phyloP scores from a whole-genome alignment of 2,888 invertebrate genomes.

The Phaedon cochleariae region DNA sequence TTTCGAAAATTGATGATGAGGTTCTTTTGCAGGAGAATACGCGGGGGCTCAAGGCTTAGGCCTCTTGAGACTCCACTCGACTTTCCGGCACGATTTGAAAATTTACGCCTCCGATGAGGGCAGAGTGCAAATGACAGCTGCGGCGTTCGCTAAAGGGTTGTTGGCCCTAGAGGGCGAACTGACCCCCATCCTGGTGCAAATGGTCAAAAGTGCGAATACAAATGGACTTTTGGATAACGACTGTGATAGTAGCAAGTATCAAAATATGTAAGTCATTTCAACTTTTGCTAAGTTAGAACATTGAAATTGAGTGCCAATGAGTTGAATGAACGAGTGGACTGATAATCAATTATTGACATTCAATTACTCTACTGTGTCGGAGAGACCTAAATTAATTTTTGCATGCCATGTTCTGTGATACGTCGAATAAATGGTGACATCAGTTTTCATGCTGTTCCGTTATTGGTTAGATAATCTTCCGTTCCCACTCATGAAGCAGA shows the following conservation, averaged over 20 bases:
- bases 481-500: no score
- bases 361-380: no score
- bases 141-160: conserved; percentile 98
- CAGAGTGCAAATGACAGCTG: conserved; percentile 99
- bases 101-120: conserved; percentile 99
- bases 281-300: no score
- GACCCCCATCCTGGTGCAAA: conserved; percentile 98
- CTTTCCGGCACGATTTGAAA: conserved; percentile 98
- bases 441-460: no score
- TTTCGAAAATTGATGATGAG: not conserved
- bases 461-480: no score
- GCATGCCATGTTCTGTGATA: no score
- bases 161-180: conserved; percentile 97
- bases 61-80: conserved; percentile 93
- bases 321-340: no score
- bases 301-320: no score
- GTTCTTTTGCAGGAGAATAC: conserved; percentile 71
- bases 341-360: no score
- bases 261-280: conserved; percentile 78
- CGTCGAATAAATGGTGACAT: no score
- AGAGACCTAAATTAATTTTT: no score
- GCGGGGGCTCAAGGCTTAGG: conserved; percentile 95
- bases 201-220: conserved; percentile 99
- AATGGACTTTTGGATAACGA: conserved; percentile 98
- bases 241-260: conserved; percentile 95